Conservation (phyloP, 1,140 invertebrate species). For the Helicoverpa zea region DNA sequence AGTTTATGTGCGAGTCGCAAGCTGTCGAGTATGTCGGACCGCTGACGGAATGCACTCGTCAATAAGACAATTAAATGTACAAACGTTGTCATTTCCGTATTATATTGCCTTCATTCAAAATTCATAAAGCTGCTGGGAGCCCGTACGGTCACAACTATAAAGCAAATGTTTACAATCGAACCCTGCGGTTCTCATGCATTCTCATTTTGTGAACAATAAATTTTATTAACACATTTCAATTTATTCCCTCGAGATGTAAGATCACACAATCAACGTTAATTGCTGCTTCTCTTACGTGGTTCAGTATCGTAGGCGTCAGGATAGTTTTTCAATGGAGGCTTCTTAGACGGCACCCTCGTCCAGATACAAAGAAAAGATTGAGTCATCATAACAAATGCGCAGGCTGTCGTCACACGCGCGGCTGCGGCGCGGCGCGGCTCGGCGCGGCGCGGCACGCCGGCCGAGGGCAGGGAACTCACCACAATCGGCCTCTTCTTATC, state of each 20-base stretch:
- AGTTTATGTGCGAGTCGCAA: slow-evolving; percentile 18
- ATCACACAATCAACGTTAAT: slow-evolving; percentile 80
- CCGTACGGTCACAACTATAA: slow-evolving; percentile 68
- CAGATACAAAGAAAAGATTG: slow-evolving; percentile 81
- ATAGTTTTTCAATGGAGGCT: slow-evolving; percentile 59
- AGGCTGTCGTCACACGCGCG: slow-evolving; percentile 57
- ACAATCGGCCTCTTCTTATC: slow-evolving; percentile 83
- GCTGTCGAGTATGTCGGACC: slow-evolving; percentile 16
- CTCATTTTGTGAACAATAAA: slow-evolving; percentile 79
- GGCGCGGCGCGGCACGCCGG: neutral
- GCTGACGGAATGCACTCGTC: slow-evolving; percentile 20
- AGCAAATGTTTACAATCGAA: slow-evolving; percentile 71
- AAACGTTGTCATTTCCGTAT: slow-evolving; percentile 63
- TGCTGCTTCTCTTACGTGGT: slow-evolving; percentile 79
- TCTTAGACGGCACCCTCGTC: slow-evolving; percentile 67
- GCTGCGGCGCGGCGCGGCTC: slow-evolving; percentile 1
- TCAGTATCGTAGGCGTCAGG: slow-evolving; percentile 68
- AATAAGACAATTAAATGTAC: slow-evolving; percentile 68
- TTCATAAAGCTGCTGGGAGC: slow-evolving; percentile 65
- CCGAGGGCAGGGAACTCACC: slow-evolving; percentile 73
- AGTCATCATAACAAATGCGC: slow-evolving; percentile 85
- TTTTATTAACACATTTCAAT: slow-evolving; percentile 84
- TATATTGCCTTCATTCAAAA: slow-evolving; percentile 64
- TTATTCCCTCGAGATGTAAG: slow-evolving; percentile 70
- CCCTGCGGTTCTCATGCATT: slow-evolving; percentile 74